These are phyloP conservation scores for Octodon degus DNA, from an alignment of 2,113 vertebrate genomes.

Conservation along the genomic window DNA sequence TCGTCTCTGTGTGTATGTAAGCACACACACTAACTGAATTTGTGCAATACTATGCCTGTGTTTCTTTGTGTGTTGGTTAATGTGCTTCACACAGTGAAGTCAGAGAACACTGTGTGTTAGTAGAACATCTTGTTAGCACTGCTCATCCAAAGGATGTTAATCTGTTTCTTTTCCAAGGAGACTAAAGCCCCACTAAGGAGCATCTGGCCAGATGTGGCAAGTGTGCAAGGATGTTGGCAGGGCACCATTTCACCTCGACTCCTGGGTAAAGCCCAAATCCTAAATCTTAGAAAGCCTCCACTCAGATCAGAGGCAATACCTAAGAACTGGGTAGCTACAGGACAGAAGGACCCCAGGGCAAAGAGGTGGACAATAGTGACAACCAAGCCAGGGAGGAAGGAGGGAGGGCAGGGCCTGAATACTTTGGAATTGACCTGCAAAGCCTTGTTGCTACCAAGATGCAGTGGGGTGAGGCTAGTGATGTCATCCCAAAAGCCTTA, in stretches of 20 bases:
- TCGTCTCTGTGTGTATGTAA: not conserved
- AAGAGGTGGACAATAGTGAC: not conserved
- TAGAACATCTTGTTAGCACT: not conserved
- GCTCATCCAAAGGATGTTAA: not conserved
- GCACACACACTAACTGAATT: not conserved
- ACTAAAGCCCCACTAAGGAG: not conserved
- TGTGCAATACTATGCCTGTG: not conserved
- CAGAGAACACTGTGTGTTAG: not conserved
- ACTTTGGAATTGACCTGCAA: not conserved
- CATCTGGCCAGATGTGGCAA: not conserved
- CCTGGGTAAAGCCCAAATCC: not conserved
- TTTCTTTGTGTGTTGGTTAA: not conserved
- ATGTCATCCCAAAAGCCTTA: not conserved
- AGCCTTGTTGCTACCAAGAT: not conserved
- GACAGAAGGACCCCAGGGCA: not conserved
- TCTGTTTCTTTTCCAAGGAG: not conserved
- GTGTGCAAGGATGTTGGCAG: not conserved
- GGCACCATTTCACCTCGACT: not conserved
- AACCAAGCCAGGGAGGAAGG: not conserved
- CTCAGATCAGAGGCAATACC: not conserved
- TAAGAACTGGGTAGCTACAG: not conserved
- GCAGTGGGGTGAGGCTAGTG: not conserved
- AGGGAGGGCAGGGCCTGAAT: not conserved
- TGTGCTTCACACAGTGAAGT: not conserved
- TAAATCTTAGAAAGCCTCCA: not conserved